phyloP scores from a whole-genome alignment of 2,113 vertebrate genomes.

The Oxyura jamaicensis region DNA sequence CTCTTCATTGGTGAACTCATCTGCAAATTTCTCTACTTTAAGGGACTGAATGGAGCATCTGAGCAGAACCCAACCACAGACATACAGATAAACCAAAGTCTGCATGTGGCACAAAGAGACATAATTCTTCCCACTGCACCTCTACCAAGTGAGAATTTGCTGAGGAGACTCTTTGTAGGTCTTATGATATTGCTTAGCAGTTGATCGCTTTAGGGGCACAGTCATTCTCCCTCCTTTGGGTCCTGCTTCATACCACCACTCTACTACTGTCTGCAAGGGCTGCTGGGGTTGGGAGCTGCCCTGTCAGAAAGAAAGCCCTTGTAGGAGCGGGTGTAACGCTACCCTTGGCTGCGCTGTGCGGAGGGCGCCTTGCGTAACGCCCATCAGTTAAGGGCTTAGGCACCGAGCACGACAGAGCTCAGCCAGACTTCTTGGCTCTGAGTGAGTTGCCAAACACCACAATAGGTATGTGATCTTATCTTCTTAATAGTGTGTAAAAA shows the following conservation, averaged over 20 bases:
- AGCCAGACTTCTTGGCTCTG: conserved; percentile 43
- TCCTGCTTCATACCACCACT: too few species aligned
- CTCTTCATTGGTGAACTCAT: not conserved
- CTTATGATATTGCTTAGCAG: not conserved
- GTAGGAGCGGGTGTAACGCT: not conserved
- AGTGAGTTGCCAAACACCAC: conserved; percentile 15
- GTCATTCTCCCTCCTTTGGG: rapidly evolving
- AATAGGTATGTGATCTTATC: conserved; percentile 59
- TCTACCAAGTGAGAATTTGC: not conserved
- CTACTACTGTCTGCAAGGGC: rapidly evolving
- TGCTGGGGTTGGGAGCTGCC: rapidly evolving
- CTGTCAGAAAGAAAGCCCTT: not conserved
- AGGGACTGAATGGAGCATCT: not conserved
- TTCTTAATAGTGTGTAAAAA: conserved; percentile 42
- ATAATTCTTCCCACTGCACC: not conserved
- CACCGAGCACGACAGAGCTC: rapidly evolving
- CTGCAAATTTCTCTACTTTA: not conserved
- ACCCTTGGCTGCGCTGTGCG: rapidly evolving
- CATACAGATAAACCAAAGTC: rapidly evolving
- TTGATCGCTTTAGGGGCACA: not conserved
- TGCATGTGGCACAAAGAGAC: rapidly evolving
- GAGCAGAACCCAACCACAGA: not conserved
- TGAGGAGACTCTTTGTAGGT: not conserved
- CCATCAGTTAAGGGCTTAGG: not conserved
- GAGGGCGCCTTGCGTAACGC: not conserved